phyloP scores from a whole-genome alignment of 2,113 vertebrate genomes.

The Rana temporaria region DNA sequence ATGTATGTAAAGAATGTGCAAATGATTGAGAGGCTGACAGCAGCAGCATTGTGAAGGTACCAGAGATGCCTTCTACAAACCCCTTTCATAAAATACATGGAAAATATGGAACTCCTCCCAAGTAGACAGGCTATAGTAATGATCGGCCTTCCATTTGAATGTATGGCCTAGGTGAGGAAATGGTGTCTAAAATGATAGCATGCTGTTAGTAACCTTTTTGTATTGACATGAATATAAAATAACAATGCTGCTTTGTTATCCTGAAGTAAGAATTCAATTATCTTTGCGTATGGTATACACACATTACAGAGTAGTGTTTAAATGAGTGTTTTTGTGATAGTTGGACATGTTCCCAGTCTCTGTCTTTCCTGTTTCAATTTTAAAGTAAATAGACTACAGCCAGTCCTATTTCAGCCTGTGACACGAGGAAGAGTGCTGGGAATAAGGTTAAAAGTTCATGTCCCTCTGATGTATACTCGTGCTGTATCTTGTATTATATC shows the following conservation, averaged over 20 bases:
- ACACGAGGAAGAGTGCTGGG: background rate
- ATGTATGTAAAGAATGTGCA: no score
- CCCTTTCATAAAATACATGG: no score
- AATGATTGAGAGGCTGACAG: no score
- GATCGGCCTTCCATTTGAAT: no score
- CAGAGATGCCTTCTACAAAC: no score
- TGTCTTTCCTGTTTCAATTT: background rate
- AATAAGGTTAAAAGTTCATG: conserved; percentile 8
- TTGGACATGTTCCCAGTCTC: background rate
- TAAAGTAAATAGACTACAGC: background rate
- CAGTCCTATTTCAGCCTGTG: background rate
- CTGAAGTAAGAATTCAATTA: background rate
- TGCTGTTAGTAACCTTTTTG: no score
- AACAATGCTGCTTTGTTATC: background rate
- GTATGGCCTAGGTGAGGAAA: no score
- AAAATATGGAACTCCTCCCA: no score
- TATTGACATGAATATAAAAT: no score
- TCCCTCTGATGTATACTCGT: background rate
- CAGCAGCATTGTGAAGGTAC: no score
- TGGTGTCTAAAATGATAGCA: no score
- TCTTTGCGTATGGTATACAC: background rate
- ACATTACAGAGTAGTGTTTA: background rate
- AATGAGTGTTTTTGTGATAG: background rate
- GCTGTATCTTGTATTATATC: background rate
- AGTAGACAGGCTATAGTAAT: no score